Conservation (phyloP, 1,140 invertebrate species). For the Pseudomyrmex dendroicus region DNA sequence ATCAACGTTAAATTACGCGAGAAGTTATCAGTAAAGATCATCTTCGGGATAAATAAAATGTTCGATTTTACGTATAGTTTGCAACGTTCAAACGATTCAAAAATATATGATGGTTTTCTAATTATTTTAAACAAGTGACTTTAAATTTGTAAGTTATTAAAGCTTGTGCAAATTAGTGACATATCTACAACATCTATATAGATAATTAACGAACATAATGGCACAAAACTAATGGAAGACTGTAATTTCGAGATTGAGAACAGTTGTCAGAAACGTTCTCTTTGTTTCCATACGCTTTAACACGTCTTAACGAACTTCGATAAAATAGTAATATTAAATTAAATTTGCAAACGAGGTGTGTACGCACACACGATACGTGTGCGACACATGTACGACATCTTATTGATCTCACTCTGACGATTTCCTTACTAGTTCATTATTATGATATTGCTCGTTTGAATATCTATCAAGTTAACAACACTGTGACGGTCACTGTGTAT, state of each 20-base stretch:
- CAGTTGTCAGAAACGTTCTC: background rate
- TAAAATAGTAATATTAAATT: constrained; percentile 46
- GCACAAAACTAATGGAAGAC: constrained; percentile 1
- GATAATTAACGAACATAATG: constrained; percentile 1
- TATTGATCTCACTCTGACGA: constrained; percentile 39
- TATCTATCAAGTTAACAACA: constrained; percentile 3
- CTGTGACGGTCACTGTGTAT: background rate
- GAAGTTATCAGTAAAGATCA: too few species aligned
- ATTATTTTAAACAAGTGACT: too few species aligned
- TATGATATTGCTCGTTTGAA: constrained; percentile 21
- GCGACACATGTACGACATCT: background rate
- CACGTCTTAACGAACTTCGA: background rate
- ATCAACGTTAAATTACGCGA: background rate
- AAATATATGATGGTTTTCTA: too few species aligned
- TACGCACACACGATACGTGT: background rate
- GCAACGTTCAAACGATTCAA: too few species aligned
- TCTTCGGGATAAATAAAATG: too few species aligned
- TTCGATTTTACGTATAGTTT: too few species aligned
- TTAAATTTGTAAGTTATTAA: too few species aligned
- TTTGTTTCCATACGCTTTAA: constrained; percentile 42
- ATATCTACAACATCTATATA: background rate
- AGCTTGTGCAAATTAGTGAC: background rate
- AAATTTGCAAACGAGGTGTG: background rate
- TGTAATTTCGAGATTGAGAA: constrained; percentile 23
- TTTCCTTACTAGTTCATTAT: constrained; percentile 23